Evolutionary conservation across 2,888 invertebrate species (phyloP), one percentile per base, ranked within the genome.

Genomic region (Eurois occulta): DNA sequence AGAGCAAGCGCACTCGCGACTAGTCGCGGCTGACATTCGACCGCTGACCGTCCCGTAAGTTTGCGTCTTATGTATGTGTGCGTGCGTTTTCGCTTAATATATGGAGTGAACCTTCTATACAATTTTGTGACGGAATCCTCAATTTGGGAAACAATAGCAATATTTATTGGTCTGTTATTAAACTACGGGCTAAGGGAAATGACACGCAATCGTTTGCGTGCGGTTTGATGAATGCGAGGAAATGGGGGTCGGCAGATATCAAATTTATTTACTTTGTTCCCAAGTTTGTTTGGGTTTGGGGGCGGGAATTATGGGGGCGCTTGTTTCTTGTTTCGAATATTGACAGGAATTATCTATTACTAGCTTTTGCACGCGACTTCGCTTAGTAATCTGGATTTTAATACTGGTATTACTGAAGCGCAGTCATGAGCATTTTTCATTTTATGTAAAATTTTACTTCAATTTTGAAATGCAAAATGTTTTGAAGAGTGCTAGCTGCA

Each of bases 151-250:
- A 78, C 80, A 78, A 86, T 79, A 75, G 76, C 71, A 60, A 69
- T 86, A 83, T 87, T 81, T 87, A 87, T 87, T 80, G 75, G 74
- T 46, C 74, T 81, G 77, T 86, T 74, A 80, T 87, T 85, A 82
- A 75, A 78, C 32, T 46, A 60, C 16, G 75, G 75, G 28, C 46
- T 66, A 77, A 67, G 24, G 85, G 79, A 87, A 87, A 84, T 77
- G 77, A 78, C 88, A 87, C 84, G 88, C 84, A 69, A 88, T 81
- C 76, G 74, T 75, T 88, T 73, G 89, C 86, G 88, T 88, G 88
- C 77, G 67, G 73, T 79, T 82, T 88, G 86, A 86, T 89, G 75
- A 78, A 86, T 81, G 79, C 70, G 75, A 69, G 82, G 83, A 86
- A 88, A 88, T 77, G 74, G 81, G 79, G 83, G 81, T 73, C 71